phyloP scores from a whole-genome alignment of 2,888 invertebrate genomes.

The Spisula subtruncata region DNA sequence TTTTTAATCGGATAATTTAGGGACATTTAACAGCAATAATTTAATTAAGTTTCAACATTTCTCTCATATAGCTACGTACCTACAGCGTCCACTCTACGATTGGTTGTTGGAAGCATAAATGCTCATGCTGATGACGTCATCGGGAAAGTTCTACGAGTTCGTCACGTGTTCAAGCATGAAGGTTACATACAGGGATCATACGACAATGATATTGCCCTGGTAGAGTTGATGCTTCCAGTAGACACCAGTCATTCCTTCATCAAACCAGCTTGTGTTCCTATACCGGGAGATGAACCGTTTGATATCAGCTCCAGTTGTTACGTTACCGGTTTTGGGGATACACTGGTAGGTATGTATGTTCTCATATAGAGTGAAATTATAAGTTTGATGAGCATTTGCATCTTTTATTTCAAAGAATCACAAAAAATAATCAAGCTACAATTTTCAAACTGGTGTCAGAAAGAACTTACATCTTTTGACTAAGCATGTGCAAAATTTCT shows the following conservation, averaged over 20 bases:
- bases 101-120: conserved; percentile 69
- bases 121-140: conserved; percentile 45
- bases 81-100: conserved; percentile 51
- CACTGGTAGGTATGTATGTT: conserved; percentile 45
- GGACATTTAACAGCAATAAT: too few relatives aligned
- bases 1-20: too few relatives aligned
- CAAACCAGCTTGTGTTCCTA: conserved; percentile 69
- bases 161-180: conserved; percentile 59
- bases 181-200: conserved; percentile 60
- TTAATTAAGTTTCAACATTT: too few relatives aligned
- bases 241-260: conserved; percentile 47
- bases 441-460: too few relatives aligned
- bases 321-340: conserved; percentile 75
- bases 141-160: conserved; percentile 62
- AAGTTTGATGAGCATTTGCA: too few relatives aligned
- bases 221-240: conserved; percentile 63
- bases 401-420: too few relatives aligned
- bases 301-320: conserved; percentile 68
- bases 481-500: too few relatives aligned
- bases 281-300: conserved; percentile 43
- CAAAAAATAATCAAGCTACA: too few relatives aligned
- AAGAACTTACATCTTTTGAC: too few relatives aligned
- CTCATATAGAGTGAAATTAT: too few relatives aligned
- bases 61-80: conserved; percentile 48
- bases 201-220: conserved; percentile 75